Percentiles rank a stretch among this genome's conserved stretches.
phyloP scores from a whole-genome alignment of 1,140 invertebrate genomes.

The Cecropterus lyciades region DNA sequence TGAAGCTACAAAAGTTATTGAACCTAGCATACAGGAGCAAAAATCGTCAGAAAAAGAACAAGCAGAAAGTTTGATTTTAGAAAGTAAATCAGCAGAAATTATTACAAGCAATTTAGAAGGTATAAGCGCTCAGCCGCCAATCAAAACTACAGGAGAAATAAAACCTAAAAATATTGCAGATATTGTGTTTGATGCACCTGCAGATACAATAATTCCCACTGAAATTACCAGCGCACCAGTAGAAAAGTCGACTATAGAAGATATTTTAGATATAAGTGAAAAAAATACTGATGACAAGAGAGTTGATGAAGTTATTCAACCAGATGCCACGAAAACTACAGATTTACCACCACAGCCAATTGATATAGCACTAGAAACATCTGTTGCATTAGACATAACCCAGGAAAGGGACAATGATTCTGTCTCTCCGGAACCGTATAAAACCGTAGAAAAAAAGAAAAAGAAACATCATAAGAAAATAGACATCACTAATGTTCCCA shows the following conservation, averaged over 20 bases:
- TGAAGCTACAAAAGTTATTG: neutral
- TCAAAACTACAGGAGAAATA: too few relatives aligned
- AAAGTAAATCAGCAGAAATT: neutral
- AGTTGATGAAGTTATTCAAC: too few relatives aligned
- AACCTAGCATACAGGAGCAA: neutral
- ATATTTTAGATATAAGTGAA: neutral
- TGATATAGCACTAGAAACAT: neutral
- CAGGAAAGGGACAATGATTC: constrained; percentile 8
- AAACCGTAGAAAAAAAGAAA: constrained; percentile 34
- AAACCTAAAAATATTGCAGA: neutral
- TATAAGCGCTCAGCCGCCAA: neutral
- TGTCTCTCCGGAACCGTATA: neutral
- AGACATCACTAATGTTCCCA: neutral
- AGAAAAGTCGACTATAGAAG: neutral
- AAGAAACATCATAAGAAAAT: constrained; percentile 32
- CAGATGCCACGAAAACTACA: neutral
- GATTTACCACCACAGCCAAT: neutral
- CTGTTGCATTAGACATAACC: neutral
- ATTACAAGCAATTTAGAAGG: neutral
- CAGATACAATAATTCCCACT: too few relatives aligned
- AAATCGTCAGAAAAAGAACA: neutral
- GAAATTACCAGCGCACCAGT: neutral
- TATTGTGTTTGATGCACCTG: neutral
- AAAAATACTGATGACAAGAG: neutral
- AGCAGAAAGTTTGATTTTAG: neutral